Base-by-base conservation (phyloP, 2,888 invertebrate genomes). In the Xanthorhoe spadicearia region DNA sequence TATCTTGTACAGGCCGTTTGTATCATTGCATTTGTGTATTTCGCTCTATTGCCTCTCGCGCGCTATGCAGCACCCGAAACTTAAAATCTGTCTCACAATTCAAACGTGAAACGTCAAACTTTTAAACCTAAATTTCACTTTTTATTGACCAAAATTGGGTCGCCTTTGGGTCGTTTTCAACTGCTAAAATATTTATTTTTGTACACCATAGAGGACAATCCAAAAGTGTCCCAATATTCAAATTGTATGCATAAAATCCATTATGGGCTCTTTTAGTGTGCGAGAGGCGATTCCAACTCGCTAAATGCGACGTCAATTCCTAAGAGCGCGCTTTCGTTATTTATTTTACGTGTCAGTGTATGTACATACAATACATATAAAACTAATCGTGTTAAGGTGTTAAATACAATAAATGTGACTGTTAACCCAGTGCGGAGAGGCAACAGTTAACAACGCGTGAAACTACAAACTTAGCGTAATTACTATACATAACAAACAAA, bases 1-100 rank as follows among this genome's bases (percentile, higher is more conserved):
- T 94, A 89, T 94, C 94, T 93, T 95, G 95, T 95, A 95, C 95
- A 95, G 94, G 94, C 94, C 95, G 94, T 94, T 94, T 88, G 94
- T 94, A 69, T 93, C 94, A 84, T 85, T 83, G 84, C 84, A 83
- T 83, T 75, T 82, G 77, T 86, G 81, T 88, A 79, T 83, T 77
- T 78, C 84, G 88, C 88, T 84, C 84, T 79, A 69, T 69, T 72
- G 73, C 72, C 77, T 77, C 68, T 70, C 79, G 79, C 77, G 77
- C 75, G 74, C 78, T 80, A 64, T 68, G 58, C 74, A 69, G 65
- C 58, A 60, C 50, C 46, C 15, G 2, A 32, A 48, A 52, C 13
- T 28, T 55, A 43, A 28, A 57, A 13, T 58, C 43, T 28, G 43
- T n/a, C 43, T 55, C 23, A 46, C 55, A 50, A 52, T 8, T 8